phyloP scores from a whole-genome alignment of 2,113 vertebrate genomes.

The Lucifuga dentata region DNA sequence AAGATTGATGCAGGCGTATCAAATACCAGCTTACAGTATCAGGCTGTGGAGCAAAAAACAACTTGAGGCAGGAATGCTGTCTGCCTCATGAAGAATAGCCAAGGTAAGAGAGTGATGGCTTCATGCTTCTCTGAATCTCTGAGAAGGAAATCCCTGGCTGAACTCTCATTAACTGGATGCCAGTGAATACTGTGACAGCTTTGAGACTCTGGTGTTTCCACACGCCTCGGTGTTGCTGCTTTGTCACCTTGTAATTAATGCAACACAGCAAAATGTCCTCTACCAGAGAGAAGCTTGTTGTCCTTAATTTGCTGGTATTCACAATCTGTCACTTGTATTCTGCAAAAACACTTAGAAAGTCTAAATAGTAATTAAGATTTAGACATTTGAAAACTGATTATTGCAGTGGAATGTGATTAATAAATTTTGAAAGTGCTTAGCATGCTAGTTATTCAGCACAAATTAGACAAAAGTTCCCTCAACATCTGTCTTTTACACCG shows the following conservation, averaged over 20 bases:
- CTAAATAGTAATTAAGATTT: neutral
- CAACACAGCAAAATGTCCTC: neutral
- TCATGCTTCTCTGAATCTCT: constrained; percentile 53
- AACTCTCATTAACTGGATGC: constrained; percentile 67
- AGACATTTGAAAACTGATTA: constrained; percentile 1
- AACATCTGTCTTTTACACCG: constrained; percentile 47
- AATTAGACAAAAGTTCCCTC: constrained; percentile 15
- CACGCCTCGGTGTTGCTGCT: constrained; percentile 43
- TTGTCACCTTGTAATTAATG: constrained; percentile 48
- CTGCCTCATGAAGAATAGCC: constrained; percentile 53
- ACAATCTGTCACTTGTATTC: neutral
- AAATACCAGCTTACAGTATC: constrained; percentile 55
- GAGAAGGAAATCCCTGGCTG: constrained; percentile 40
- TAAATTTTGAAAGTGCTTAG: constrained; percentile 10
- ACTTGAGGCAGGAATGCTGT: constrained; percentile 53
- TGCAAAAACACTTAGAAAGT: neutral
- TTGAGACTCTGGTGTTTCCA: constrained; percentile 35
- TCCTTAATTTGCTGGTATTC: neutral
- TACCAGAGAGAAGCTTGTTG: too few species aligned
- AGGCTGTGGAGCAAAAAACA: constrained; percentile 36
- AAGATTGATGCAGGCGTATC: constrained; percentile 3
- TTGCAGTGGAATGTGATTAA: constrained; percentile 11
- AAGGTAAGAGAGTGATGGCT: constrained; percentile 61
- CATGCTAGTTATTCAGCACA: constrained; percentile 15
- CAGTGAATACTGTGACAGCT: constrained; percentile 55